Evolutionary conservation across 23 tunicate species (phyloP), one percentile per base, ranked within the genome.

Genomic region (Trididemnum clinides): DNA sequence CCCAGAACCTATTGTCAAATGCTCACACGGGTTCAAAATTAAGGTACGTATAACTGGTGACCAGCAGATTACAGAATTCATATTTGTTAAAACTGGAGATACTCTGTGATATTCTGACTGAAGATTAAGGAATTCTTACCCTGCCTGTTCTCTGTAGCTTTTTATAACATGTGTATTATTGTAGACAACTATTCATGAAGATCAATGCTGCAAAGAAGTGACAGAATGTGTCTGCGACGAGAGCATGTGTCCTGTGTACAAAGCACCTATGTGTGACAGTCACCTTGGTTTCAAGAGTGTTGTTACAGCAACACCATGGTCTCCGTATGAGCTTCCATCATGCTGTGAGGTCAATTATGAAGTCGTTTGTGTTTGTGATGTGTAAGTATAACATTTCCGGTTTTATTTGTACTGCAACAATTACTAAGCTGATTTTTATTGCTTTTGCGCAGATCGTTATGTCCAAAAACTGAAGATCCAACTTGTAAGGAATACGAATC

Each of bases 311-410:
- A 77, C 94, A 1, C 76, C 51, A 75, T 83, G 98, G 92, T 33
- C 71, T 34, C 71, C 88, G 23, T 87, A 69, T 82, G 77, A 64
- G 25, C 57, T 86, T 28, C 86, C 91, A 70, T 5, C 85, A 26
- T 94, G 98, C 77, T 94, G 98, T 36, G 90, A 93, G 49, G 39
- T 28, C 30, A 74, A 80, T 20, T 94, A 85, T 51, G 98, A 94
- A 82, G 82, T 80, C 85, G 90, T 94, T 23, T 94, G 98, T 57
- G 83, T 87, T 30, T 94, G 98, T 84, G 98, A 94, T 74, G 81
- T 85, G 98, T 94, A 79, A 82, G 82, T 71, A 69, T 30, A n/a
- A n/a, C n/a, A n/a, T n/a, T n/a, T 10, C 54, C 54, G 10, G 10
- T 49, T n/a, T n/a, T n/a, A n/a, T n/a, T n/a, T n/a, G n/a, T n/a